Conservation (phyloP, 2,113 vertebrate species). For the Thunnus thynnus region DNA sequence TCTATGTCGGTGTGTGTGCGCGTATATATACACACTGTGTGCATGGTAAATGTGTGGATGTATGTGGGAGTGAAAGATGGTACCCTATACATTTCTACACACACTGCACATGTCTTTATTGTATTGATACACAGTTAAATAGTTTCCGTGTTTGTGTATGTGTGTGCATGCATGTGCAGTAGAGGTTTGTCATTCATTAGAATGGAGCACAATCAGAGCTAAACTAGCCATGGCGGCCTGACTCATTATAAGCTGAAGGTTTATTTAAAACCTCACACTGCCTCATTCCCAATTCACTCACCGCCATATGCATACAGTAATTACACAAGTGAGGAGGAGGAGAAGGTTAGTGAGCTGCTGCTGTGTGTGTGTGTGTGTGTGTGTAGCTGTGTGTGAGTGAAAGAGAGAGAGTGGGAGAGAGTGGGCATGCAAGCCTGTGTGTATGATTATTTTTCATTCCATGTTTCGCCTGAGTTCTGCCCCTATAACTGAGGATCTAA, state of each 20-base stretch:
- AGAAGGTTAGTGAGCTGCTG: slow-evolving; percentile 93
- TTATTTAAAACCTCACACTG: slow-evolving; percentile 92
- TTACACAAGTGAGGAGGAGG: slow-evolving; percentile 95
- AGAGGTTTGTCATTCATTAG: slow-evolving; percentile 84
- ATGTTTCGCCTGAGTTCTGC: slow-evolving; percentile 99
- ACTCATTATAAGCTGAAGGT: slow-evolving; percentile 89
- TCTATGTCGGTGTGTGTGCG: slow-evolving; percentile 8
- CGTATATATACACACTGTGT: neutral
- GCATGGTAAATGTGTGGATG: neutral
- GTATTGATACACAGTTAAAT: slow-evolving; percentile 31
- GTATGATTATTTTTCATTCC: slow-evolving; percentile 95
- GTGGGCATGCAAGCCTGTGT: slow-evolving; percentile 67
- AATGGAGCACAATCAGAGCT: slow-evolving; percentile 84
- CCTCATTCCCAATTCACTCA: slow-evolving; percentile 91
- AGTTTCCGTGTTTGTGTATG: slow-evolving; percentile 20
- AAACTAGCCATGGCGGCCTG: slow-evolving; percentile 88
- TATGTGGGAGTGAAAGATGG: slow-evolving; percentile 42
- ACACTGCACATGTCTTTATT: slow-evolving; percentile 53
- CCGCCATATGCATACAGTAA: slow-evolving; percentile 97
- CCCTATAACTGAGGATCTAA: slow-evolving; percentile 99
- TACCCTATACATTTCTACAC: slow-evolving; percentile 48
- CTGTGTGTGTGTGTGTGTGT: slow-evolving; percentile 52
- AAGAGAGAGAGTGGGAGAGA: slow-evolving; percentile 39
- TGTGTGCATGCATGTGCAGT: slow-evolving; percentile 32
- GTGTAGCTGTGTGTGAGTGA: slow-evolving; percentile 37